phyloP scores from a whole-genome alignment of 2,888 invertebrate genomes.

The Polydrusus cervinus region DNA sequence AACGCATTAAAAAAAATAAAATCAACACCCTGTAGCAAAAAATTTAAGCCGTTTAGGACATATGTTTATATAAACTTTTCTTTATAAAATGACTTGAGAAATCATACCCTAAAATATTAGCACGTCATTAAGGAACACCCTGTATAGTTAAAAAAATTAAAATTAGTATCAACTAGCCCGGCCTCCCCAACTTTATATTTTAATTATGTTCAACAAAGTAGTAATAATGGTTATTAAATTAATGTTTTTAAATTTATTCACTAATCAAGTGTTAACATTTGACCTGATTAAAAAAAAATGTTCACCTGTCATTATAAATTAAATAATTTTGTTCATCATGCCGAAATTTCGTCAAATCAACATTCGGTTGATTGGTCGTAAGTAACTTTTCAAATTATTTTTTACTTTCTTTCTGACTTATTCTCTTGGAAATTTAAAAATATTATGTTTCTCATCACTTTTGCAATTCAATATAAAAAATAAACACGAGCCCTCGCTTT shows the following conservation, averaged over 20 bases:
- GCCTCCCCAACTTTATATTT: too few relatives aligned
- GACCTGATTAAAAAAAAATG: background rate
- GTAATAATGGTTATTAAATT: background rate
- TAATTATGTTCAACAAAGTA: too few relatives aligned
- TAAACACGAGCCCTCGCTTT: slow-evolving; percentile 40
- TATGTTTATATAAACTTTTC: too few relatives aligned
- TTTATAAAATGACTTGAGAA: too few relatives aligned
- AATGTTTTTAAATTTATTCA: background rate
- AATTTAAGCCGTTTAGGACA: too few relatives aligned
- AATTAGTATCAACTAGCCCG: too few relatives aligned
- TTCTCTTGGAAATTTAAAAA: slow-evolving; percentile 44
- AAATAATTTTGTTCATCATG: slow-evolving; percentile 27
- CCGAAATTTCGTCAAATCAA: slow-evolving; percentile 22
- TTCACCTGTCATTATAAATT: slow-evolving; percentile 16
- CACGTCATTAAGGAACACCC: too few relatives aligned
- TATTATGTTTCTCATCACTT: slow-evolving; percentile 44
- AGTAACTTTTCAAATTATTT: slow-evolving; percentile 37
- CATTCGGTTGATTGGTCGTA: slow-evolving; percentile 30
- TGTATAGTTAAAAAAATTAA: too few relatives aligned
- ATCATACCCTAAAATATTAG: too few relatives aligned
- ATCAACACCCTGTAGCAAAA: too few relatives aligned
- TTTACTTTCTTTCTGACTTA: slow-evolving; percentile 39
- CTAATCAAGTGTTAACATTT: background rate
- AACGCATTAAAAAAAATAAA: too few relatives aligned
- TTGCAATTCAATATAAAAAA: slow-evolving; percentile 45